Evolutionary conservation across 1,140 invertebrate genomes (phyloP).

Genomic region (Fragariocoptes setiger): DNA sequence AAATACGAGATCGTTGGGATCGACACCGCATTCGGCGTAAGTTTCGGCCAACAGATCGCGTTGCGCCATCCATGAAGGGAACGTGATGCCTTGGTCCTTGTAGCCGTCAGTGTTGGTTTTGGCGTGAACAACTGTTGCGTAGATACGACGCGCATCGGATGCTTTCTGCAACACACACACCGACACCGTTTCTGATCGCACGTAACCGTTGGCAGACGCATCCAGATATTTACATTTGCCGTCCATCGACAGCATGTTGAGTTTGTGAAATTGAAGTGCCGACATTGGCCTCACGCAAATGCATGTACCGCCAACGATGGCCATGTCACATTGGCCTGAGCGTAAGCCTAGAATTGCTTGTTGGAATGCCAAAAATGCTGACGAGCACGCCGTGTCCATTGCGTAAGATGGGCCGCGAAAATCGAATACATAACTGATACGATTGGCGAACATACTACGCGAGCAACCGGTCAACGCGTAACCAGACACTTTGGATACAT

Average conservation of each 20-base stretch:
- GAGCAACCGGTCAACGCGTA: conserved; percentile 72
- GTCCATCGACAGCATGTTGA: conserved; percentile 59
- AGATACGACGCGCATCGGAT: conserved; percentile 28
- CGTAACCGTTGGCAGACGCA: conserved; percentile 53
- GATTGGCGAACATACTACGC: conserved; percentile 77
- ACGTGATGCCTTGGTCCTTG: conserved; percentile 21
- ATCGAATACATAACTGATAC: conserved; percentile 78
- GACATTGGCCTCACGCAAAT: conserved; percentile 51
- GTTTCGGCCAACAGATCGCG: conserved; percentile 15
- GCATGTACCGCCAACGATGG: conserved; percentile 58
- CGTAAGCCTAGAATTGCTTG: conserved; percentile 51
- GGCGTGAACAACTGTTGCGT: conserved; percentile 36
- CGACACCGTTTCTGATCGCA: conserved; percentile 27
- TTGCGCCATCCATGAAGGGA: conserved; percentile 12
- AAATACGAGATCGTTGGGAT: conserved; percentile 16
- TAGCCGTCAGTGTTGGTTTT: conserved; percentile 26
- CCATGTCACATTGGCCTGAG: conserved; percentile 54
- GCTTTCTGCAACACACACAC: conserved; percentile 22
- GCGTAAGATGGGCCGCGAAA: conserved; percentile 60
- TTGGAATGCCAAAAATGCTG: conserved; percentile 51
- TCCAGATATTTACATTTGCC: conserved; percentile 82
- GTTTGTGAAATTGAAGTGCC: conserved; percentile 63
- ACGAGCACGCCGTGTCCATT: conserved; percentile 80
- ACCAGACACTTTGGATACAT: conserved; percentile 29
- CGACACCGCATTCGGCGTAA: conserved; percentile 15